Evolutionary conservation across 2,888 invertebrate genomes (phyloP), one percentile per base, ranked within the genome.

Genomic region (Lissocephala sabroskyi): DNA sequence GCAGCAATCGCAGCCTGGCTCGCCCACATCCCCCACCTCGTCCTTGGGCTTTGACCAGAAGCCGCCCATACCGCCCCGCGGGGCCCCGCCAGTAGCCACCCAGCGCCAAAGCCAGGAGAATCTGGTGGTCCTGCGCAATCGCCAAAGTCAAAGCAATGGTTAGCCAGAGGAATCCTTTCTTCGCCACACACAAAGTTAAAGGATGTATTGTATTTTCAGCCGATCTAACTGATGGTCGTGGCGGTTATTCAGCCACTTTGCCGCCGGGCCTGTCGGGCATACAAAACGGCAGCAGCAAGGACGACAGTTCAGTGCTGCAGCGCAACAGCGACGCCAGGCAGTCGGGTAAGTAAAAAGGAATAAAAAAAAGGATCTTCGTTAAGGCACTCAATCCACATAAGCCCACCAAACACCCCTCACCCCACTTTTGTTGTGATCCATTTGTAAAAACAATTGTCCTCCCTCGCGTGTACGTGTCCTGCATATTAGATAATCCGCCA

Each of bases 61-160:
- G 61, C 88, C 88, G 30, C 88, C 88, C 0, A 86, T 88, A 57
- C 88, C 88, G 51, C 88, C 89, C 1, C 82, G 88, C 62, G 87
- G 87, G 6, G 87, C 87, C 11, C 88, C 88, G 7, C 88, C 88
- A 6, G 88, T 88, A 29, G 83, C 88, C 45, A 88, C 88, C 42
- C 76, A 80, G 43, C 79, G 85, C 40, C 85, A 79, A 82, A 86
- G 78, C 70, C 84, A 70, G 62, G 85, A 77, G 50, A 83, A 80
- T 56, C 59, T 81, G 50, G 81, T 82, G n/a, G 62, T 65, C 18
- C 44, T 84, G 52, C 73, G 85, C 41, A 78, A 75, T 62, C 82
- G 81, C 32, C 70, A 68, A 57, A 79, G 75, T 63, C 65, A 66
- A 44, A 82, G 67, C 62, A 78, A 62, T 62, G 84, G 84, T 84